Evolutionary conservation across 2,797 vertebrate genomes (phyloP).

Genomic region (Rallus crepitans): DNA sequence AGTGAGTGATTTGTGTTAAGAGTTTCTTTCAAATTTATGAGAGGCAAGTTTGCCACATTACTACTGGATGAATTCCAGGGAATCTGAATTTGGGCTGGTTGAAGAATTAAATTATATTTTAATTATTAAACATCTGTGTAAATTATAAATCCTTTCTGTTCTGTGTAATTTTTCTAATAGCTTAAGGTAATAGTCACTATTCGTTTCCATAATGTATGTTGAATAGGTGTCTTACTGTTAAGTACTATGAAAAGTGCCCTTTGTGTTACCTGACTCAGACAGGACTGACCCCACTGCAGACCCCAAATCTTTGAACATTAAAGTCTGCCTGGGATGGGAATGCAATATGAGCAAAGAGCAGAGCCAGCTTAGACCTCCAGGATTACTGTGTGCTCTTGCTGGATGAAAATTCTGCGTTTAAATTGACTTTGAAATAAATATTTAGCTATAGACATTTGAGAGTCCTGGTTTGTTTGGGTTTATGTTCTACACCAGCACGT

Average conservation of each 20-base stretch:
- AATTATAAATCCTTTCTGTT: not conserved
- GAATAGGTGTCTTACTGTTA: not conserved
- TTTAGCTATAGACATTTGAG: slow-evolving; percentile 67
- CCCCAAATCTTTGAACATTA: not conserved
- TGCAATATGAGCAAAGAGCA: not conserved
- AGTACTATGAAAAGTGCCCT: not conserved
- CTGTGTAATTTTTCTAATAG: not conserved
- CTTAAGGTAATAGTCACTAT: not conserved
- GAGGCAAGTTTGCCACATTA: not conserved
- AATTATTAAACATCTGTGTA: not conserved
- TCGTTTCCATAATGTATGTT: not conserved
- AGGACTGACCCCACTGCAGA: not conserved
- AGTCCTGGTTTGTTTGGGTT: slow-evolving; percentile 69
- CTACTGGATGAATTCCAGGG: not conserved
- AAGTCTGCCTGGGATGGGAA: not conserved
- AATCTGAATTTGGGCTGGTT: not conserved
- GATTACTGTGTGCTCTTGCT: slow-evolving; percentile 20
- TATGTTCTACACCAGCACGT: slow-evolving; percentile 34
- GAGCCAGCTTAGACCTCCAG: slow-evolving; percentile 25
- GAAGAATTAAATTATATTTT: slow-evolving; percentile 28
- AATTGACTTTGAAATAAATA: slow-evolving; percentile 71
- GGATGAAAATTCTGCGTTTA: slow-evolving; percentile 25
- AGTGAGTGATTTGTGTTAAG: not conserved
- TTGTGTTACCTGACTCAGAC: not conserved
- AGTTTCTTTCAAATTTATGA: not conserved